Evolutionary conservation across 2,113 vertebrate genomes (phyloP).

Genomic region (Alosa alosa): DNA sequence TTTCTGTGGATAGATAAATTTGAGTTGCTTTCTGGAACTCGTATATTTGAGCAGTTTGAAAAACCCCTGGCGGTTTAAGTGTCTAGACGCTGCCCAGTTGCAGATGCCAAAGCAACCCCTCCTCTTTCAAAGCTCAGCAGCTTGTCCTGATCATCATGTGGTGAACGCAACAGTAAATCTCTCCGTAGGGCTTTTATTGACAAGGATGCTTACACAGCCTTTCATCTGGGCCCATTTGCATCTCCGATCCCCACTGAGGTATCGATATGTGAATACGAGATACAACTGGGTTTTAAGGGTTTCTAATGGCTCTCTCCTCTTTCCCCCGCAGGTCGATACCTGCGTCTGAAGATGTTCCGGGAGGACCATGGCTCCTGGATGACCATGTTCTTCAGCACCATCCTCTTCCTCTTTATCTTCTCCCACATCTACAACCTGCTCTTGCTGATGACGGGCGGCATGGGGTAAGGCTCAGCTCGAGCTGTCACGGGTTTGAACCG

Average conservation of each 20-base stretch:
- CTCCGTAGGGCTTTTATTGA: not conserved
- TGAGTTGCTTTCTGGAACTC: not conserved
- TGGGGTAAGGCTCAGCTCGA: conserved; percentile 79
- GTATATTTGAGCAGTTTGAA: not conserved
- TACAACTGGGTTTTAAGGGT: conserved; percentile 8
- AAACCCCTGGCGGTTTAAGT: not conserved
- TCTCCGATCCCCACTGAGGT: not conserved
- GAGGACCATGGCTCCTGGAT: conserved; percentile 99
- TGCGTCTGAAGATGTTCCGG: conserved; percentile 96
- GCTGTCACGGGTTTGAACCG: not conserved
- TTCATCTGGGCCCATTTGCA: not conserved
- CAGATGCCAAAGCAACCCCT: not conserved
- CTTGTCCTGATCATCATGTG: conserved; percentile 1
- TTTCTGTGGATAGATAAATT: not conserved
- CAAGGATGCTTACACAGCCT: not conserved
- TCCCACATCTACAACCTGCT: conserved; percentile 95
- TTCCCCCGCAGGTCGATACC: conserved; percentile 81
- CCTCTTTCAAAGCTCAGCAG: conserved; percentile 15
- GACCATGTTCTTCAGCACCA: conserved; percentile 99
- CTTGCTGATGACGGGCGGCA: conserved; percentile 88
- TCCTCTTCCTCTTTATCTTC: conserved; percentile 98
- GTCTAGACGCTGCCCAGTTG: not conserved
- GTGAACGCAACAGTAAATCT: not conserved
- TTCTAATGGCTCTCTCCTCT: conserved; percentile 50
- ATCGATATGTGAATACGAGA: not conserved